Base-by-base conservation (phyloP, 30 jellyfish, hydroid and myxozoan genomes). In the Catostylus mosaicus region DNA sequence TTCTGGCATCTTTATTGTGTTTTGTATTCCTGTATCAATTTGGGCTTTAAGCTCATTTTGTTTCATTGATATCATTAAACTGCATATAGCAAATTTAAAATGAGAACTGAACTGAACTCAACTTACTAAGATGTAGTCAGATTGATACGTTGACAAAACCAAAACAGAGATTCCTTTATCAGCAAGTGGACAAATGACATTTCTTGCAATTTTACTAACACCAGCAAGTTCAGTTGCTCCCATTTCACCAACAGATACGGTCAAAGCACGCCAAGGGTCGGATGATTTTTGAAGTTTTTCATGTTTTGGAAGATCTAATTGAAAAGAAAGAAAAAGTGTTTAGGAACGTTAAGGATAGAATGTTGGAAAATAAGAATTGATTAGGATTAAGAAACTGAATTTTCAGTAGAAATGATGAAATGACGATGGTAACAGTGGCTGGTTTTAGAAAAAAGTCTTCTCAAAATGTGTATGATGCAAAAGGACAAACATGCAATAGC, bases 211-310 rank as follows among this genome's bases (percentile, higher is more conserved):
- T 68, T 94, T 94, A 80, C 97, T 86, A 4, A 89, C 94, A 76
- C 99, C 99, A 26, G 88, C 95, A 7, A 94, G 91, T 59, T 89
- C 97, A 0, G 96, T 59, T 23, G 90, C 88, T 12, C 99, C 99
- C 91, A 89, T 67, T 23, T 97, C 99, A 14, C 99, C 99, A 34
- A 89, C 99, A 30, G 99, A 94, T 2, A 94, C 97, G 1, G 97
- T 77, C 64, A 94, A 67, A 10, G 91, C 97, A 19, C 99, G 76
- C 99, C 99, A 94, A 18, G 95, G 96, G 45, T 88, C 64, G 8
- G 60, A 67, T 8, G 96, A 94, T 57, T 57, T 86, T 67, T 85
- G 73, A 20, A 94, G 93, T 54, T 82, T 62, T 0, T 54, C 92
- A 69, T 84, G 89, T 38, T 80, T 48, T 30, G 93, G 97, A 19